A percentile compares a stretch with the other conserved stretches of the same genome.
Evolutionary conservation across 2,888 invertebrate species (phyloP).

Genomic region (Chaitophorus viminalis): DNA sequence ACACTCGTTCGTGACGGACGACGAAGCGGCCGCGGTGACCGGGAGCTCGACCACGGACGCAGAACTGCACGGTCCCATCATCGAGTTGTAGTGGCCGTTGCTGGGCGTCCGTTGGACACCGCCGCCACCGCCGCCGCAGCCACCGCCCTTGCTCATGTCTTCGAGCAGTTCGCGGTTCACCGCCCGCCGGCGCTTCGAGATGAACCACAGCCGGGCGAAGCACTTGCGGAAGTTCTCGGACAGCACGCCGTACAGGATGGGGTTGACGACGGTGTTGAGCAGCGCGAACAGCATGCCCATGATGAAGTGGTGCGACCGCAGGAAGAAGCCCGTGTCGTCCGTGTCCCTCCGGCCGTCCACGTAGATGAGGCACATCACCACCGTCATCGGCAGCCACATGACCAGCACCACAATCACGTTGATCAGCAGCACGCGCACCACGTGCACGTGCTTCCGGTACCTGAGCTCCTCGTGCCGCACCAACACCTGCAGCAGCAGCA

Average conservation of each 20-base stretch:
- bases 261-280: constrained; percentile 72
- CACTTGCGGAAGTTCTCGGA: constrained; percentile 71
- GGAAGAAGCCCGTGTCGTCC: constrained; percentile 70
- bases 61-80: constrained; percentile 27
- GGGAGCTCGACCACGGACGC: constrained; percentile 54
- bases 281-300: constrained; percentile 70
- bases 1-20: constrained; percentile 46
- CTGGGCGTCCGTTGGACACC: constrained; percentile 38
- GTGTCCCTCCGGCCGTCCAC: constrained; percentile 70
- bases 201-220: constrained; percentile 68
- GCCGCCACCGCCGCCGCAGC: background rate
- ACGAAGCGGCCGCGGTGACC: constrained; percentile 12
- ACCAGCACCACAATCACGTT: constrained; percentile 72
- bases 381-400: constrained; percentile 72
- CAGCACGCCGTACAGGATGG: constrained; percentile 71
- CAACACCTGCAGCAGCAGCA: constrained; percentile 60
- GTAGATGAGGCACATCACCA: constrained; percentile 71
- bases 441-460: constrained; percentile 70
- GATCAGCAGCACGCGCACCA: constrained; percentile 70
- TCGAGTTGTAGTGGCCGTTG: constrained; percentile 55
- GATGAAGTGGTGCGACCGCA: constrained; percentile 71
- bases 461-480: constrained; percentile 65
- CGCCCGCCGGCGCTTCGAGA: constrained; percentile 62
- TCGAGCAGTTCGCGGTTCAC: constrained; percentile 55
- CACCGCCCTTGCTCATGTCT: constrained; percentile 50